Conservation (phyloP, 1,140 invertebrate genomes). For the Drosophila seguyi region DNA sequence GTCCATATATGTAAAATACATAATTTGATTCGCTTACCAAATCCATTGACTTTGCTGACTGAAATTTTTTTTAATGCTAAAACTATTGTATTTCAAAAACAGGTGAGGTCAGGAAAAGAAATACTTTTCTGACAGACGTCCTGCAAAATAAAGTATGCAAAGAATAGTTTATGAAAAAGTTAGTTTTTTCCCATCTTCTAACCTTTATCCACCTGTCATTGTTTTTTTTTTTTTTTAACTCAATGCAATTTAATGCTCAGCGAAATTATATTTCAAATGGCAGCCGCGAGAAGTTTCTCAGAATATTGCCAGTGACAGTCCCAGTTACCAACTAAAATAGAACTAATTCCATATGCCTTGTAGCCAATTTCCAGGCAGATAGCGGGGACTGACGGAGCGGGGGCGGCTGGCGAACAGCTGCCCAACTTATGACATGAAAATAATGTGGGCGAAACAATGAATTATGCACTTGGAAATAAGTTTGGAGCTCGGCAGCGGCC, state of each 20-base stretch:
- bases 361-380: conserved; percentile 59
- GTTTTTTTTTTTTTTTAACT: conserved; percentile 13
- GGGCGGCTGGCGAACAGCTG: conserved; percentile 40
- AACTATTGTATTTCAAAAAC: no score
- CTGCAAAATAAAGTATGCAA: no score
- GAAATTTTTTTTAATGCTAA: no score
- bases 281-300: conserved; percentile 42
- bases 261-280: conserved; percentile 63
- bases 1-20: not conserved
- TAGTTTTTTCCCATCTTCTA: not conserved
- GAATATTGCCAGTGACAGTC: conserved; percentile 67
- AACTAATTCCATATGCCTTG: conserved; percentile 82
- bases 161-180: not conserved
- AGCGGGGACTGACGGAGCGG: not conserved
- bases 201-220: not conserved
- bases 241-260: conserved; percentile 69
- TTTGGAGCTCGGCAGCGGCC: conserved; percentile 57
- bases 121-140: not conserved
- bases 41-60: no score
- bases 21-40: no score
- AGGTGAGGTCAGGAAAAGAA: no score
- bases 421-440: conserved; percentile 80
- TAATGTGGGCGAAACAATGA: conserved; percentile 82
- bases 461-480: conserved; percentile 83
- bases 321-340: conserved; percentile 54